Conservation (phyloP, 1,140 invertebrate species). For the Tetramorium simillimum region DNA sequence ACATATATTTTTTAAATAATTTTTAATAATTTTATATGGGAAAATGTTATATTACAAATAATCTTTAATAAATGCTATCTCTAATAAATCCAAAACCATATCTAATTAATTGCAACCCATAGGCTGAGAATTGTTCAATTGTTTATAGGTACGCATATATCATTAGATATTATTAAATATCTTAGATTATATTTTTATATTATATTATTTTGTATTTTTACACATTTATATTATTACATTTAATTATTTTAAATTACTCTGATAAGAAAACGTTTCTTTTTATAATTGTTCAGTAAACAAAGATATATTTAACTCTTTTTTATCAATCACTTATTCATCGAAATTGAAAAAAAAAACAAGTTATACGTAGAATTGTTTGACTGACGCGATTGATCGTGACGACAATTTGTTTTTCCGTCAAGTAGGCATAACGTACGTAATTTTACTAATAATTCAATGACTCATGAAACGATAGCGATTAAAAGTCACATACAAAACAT, state of each 20-base stretch:
- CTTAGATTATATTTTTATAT: slow-evolving; percentile 10
- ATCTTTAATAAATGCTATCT: background rate
- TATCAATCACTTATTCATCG: background rate
- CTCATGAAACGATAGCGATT: background rate
- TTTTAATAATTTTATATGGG: background rate
- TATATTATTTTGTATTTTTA: background rate
- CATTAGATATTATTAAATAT: background rate
- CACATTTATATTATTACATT: background rate
- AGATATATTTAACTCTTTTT: background rate
- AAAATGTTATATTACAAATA: background rate
- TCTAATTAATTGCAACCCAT: background rate
- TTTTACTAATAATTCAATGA: slow-evolving; percentile 16
- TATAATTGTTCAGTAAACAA: background rate
- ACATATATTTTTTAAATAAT: background rate
- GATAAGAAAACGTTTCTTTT: background rate
- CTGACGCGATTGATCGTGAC: background rate
- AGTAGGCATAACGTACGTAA: background rate
- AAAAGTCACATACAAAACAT: background rate
- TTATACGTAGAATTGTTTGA: background rate
- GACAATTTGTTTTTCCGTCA: background rate
- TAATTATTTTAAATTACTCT: background rate
- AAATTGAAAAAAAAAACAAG: slow-evolving; percentile 1
- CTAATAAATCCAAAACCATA: no score
- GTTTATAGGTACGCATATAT: no score
- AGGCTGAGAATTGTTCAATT: background rate